Conservation (phyloP, 1,140 invertebrate genomes). For the Drosophila nigrodunni region DNA sequence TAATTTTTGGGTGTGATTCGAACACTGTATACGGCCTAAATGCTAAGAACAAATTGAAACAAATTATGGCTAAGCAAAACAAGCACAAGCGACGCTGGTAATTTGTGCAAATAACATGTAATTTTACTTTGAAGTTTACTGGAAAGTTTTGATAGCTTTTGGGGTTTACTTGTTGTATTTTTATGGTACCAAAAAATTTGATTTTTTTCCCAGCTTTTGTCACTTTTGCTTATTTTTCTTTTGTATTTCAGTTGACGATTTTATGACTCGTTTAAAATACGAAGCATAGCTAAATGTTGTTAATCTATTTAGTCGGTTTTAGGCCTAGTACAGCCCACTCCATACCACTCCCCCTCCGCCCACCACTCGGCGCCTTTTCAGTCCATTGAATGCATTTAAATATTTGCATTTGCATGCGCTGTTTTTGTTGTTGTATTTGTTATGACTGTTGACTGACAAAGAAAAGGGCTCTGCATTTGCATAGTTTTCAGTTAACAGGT, state of each 20-base stretch:
- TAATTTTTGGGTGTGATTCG: neutral
- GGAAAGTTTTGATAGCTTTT: slow-evolving; percentile 15
- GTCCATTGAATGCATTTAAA: slow-evolving; percentile 10
- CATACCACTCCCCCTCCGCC: neutral
- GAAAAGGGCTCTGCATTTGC: slow-evolving; percentile 46
- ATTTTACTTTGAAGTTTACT: neutral
- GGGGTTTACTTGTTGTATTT: neutral
- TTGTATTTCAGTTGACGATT: slow-evolving; percentile 10
- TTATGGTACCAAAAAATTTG: slow-evolving; percentile 1
- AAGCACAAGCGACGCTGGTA: neutral
- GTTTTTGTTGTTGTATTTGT: slow-evolving; percentile 1
- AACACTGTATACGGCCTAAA: neutral
- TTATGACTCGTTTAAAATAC: slow-evolving; percentile 22
- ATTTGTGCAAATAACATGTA: neutral
- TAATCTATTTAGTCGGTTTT: slow-evolving; percentile 17
- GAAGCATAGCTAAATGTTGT: slow-evolving; percentile 13
- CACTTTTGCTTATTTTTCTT: neutral
- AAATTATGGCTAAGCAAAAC: neutral
- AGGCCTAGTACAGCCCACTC: slow-evolving; percentile 7
- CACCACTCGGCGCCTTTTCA: neutral
- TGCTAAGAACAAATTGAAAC: neutral
- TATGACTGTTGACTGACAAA: slow-evolving; percentile 12
- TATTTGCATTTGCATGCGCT: slow-evolving; percentile 20
- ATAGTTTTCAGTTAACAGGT: slow-evolving; percentile 33
- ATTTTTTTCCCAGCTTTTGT: neutral